These are phyloP conservation scores for Drosophila buzzatii DNA, from an alignment of 2,888 invertebrate genomes.

Conservation along the genomic window DNA sequence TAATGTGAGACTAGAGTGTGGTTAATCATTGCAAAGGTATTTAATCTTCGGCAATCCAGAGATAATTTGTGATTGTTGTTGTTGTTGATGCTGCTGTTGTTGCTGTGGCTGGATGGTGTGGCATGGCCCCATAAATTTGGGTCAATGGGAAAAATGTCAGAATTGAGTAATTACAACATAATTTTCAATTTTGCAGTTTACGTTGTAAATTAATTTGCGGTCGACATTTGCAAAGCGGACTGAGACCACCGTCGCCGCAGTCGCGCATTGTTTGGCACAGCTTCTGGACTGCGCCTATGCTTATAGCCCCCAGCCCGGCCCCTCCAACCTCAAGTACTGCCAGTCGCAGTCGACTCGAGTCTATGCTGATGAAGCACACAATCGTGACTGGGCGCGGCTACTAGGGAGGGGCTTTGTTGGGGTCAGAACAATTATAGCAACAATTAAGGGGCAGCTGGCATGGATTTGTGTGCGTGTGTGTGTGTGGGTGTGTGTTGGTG, in stretches of 20 bases:
- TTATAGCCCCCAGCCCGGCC: not conserved
- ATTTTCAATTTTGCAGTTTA: conserved; percentile 81
- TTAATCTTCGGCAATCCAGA: conserved; percentile 26
- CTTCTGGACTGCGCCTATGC: conserved; percentile 26
- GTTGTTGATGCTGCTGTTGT: conserved; percentile 11
- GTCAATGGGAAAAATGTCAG: conserved; percentile 81
- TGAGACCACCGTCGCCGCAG: not conserved
- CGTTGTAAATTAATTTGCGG: conserved; percentile 81
- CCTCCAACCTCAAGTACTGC: not conserved
- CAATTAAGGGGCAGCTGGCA: conserved; percentile 72
- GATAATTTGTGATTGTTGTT: conserved; percentile 15
- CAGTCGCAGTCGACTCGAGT: conserved; percentile 18
- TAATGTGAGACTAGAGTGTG: not conserved
- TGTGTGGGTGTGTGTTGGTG: conserved; percentile 18
- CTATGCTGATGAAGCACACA: conserved; percentile 59
- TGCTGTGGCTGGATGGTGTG: conserved; percentile 7
- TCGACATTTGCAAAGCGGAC: conserved; percentile 68
- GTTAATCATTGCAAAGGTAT: conserved; percentile 18
- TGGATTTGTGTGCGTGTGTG: conserved; percentile 32
- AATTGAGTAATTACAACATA: conserved; percentile 81
- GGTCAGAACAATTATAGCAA: conserved; percentile 72
- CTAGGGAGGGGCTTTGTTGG: conserved; percentile 20
- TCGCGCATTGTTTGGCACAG: conserved; percentile 36
- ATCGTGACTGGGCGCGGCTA: conserved; percentile 50
- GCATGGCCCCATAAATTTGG: conserved; percentile 75